Base-by-base conservation (phyloP, 2,888 invertebrate genomes). In the Nymphalis c-album region DNA sequence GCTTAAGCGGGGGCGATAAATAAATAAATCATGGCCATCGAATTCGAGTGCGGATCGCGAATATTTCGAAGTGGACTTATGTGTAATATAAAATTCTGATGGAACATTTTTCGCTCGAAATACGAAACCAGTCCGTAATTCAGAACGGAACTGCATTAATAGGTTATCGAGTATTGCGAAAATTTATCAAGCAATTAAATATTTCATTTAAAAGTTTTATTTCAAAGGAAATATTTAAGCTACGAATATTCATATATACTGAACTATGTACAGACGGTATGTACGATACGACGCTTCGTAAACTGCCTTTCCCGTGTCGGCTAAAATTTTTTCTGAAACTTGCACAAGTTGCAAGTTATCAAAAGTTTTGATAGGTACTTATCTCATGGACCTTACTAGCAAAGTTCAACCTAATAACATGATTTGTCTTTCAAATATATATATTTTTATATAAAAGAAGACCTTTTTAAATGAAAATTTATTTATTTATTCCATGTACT, bases 41-140 rank as follows among this genome's bases (percentile, higher is more conserved):
- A 67, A 55, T 22, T 58, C 66, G 62, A 67, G 48, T 48, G 31
- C 45, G 47, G 35, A 60, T 60, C 60, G 48, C 18, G 16, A 47
- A 40, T 47, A 18, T 65, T 65, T 55, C 60, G 47, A 57, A 66
- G 61, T 57, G 48, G 61, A 35, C 57, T 66, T 31, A 61, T 57
- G 47, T 61, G 47, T 65, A 40, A 40, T 57, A 55, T 55, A 35
- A 57, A 57, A 57, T 35, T 57, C 57, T 18, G 35, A 51, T 20
- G 35, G 18, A 57, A 35, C 13, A 40, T 57, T 57, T 40, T 57
- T 18, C 35, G 57, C 57, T 57, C 13, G 35, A 57, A 57, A 57
- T 40, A n/a, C 57, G 57, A 35, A 40, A 40, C 18, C 53, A 6
- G 26, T 31, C n/a, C 17, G n/a, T 35, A 18, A 57, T 40, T 57